These are phyloP conservation scores for Tiliqua scincoides DNA, from an alignment of 2,113 vertebrate species.

Conservation along the genomic window DNA sequence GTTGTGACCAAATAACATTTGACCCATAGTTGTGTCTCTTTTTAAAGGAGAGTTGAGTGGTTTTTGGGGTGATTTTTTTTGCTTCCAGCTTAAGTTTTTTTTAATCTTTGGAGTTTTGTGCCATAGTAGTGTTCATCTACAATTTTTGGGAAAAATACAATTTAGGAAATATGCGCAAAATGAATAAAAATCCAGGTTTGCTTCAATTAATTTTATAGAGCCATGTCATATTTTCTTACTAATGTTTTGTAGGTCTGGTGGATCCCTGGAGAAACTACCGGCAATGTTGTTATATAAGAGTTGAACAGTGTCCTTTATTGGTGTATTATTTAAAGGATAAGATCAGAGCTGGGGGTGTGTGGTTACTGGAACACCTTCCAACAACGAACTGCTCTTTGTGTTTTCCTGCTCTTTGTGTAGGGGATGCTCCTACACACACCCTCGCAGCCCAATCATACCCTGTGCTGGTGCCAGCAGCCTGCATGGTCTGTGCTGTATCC, in stretches of 20 bases:
- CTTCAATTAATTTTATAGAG: slow-evolving; percentile 46
- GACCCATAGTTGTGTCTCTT: background rate
- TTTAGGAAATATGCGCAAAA: slow-evolving; percentile 8
- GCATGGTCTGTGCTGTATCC: too few species aligned
- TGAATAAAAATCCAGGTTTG: slow-evolving; percentile 49
- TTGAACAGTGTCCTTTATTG: background rate
- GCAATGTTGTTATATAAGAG: background rate
- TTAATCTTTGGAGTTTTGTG: too few species aligned
- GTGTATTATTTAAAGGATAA: background rate
- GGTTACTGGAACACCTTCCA: too few species aligned
- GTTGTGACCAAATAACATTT: background rate
- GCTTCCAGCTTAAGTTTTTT: too few species aligned
- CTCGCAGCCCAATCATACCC: too few species aligned
- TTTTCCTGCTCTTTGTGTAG: too few species aligned
- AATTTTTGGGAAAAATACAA: too few species aligned
- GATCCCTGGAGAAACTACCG: background rate
- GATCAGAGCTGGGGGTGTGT: too few species aligned
- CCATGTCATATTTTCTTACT: slow-evolving; percentile 28
- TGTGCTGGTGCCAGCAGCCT: too few species aligned
- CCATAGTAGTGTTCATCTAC: background rate
- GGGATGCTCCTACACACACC: too few species aligned
- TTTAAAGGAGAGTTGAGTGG: background rate
- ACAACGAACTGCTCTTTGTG: too few species aligned
- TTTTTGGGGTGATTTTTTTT: background rate
- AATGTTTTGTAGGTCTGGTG: background rate